Base-by-base conservation (phyloP, 2,797 vertebrate genomes). In the Gymnocypris eckloni region DNA sequence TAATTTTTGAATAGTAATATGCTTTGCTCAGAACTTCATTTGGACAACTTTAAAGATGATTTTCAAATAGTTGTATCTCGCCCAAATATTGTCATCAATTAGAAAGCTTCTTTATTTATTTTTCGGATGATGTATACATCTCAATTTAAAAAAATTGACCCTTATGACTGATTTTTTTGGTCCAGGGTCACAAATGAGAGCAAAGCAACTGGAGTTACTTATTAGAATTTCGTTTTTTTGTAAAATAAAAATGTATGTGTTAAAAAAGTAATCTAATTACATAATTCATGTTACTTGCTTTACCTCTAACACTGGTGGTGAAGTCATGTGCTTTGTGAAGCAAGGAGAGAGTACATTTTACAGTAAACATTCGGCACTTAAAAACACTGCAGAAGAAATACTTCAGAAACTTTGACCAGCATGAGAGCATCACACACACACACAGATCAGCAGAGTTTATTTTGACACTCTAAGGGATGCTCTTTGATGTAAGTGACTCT, bases 401-500 rank as follows among this genome's bases (percentile, higher is more conserved):
- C 54, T 71, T 79, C 10, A 50, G 43, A 67, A 59, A 67, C 37
- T 80, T 28, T 8, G 22, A 37, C 56, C 18, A 33, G 28, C n/a
- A 39, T 52, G 18, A 69, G 12, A 52, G 7, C 18, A 39, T 52
- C 4, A 37, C 16, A 20, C 72, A n/a, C 77, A 6, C 25, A 20
- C 72, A 22, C 77, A 6, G n/a, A 33, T n/a, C n/a, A 41, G 48
- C 37, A 0, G 22, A 78, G 76, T 72, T 72, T 80, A 72, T 79
- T 85, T 48, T 39, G 41, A 80, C 11, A 66, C 78, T 81, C 78
- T 28, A 39, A 73, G 54, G 78, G 78, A 80, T 52, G 69, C 33
- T 81, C 67, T 85, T 80, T 85, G 77, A 85, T 85, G 77, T 80
- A 72, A 80, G 76, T 61, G 77, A 39, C 43, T 25, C 64, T 84